Base-by-base conservation (phyloP, 2,888 invertebrate species). In the Tineola bisselliella region DNA sequence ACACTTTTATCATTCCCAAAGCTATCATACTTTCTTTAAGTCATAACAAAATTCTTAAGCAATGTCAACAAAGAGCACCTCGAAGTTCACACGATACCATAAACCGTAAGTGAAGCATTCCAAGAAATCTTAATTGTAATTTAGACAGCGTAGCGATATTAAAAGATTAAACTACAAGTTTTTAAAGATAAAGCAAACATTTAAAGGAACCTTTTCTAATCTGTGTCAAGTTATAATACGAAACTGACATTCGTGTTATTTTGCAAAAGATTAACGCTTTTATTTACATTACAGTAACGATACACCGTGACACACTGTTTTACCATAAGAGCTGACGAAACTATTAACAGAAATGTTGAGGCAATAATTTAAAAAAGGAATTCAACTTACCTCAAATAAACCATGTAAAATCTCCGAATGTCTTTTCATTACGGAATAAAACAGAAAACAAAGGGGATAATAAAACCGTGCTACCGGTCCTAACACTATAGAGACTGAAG, bases 351-450 rank as follows among this genome's bases (percentile, higher is more conserved):
- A n/a, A n/a, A n/a, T n/a, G n/a, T n/a, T n/a, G n/a, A 43, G 13
- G 13, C 2, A n/a, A 8, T n/a, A 43, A 43, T 43, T 43, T 6
- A 43, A 43, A 3, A 43, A 8, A 12, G n/a, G 43, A 43, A 43
- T 43, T 6, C 4, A 43, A 60, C 79, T 71, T 64, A 83, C 84
- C 83, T 86, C 80, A 13, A 84, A 66, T 31, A 84, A 69, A 64
- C 83, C 84, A 66, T 84, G 81, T 15, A 84, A 70, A 65, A 83
- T 82, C 61, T 81, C 80, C 64, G 84, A 79, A 68, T 82, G 83
- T 69, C 76, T 79, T 81, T 84, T 84, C 62, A 64, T 74, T 61
- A 63, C 25, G 6, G 25, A 25, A 25, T 25, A 25, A 6, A 2
- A 6, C 25, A 25, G 25, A 25, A 25, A 25, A 25, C 25, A 25